A percentile compares a stretch with the other conserved stretches of the same genome.
These are phyloP conservation scores for Poeciliopsis retropinna DNA, from an alignment of 2,113 vertebrate genomes.

Conservation along the genomic window DNA sequence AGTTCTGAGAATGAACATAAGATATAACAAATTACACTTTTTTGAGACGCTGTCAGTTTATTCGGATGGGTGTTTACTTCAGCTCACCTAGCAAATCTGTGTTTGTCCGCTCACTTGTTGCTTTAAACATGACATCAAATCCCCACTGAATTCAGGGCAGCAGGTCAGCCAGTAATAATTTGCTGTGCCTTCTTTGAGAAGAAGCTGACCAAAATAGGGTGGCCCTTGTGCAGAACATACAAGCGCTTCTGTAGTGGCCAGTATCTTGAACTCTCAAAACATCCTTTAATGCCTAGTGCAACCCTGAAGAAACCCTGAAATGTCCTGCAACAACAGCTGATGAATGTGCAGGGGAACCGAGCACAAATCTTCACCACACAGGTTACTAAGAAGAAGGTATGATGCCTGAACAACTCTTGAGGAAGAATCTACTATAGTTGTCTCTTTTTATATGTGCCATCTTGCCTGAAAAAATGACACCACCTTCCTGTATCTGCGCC, in stretches of 20 bases:
- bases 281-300: slow-evolving; percentile 31
- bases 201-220: slow-evolving; percentile 14
- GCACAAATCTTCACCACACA: slow-evolving; percentile 38
- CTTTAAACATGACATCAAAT: slow-evolving; percentile 17
- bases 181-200: slow-evolving; percentile 8
- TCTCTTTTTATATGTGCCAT: slow-evolving; percentile 43
- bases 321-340: slow-evolving; percentile 42
- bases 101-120: slow-evolving; percentile 4
- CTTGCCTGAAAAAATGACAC: slow-evolving; percentile 48
- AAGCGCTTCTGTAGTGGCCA: neutral
- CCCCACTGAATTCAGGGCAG: slow-evolving; percentile 17
- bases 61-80: neutral
- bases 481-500: slow-evolving; percentile 52
- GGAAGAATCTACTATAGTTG: slow-evolving; percentile 39
- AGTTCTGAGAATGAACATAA: neutral
- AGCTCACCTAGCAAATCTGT: slow-evolving; percentile 8
- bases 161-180: slow-evolving; percentile 18
- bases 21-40: neutral
- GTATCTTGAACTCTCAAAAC: slow-evolving; percentile 18
- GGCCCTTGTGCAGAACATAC: slow-evolving; percentile 5
- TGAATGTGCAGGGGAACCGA: slow-evolving; percentile 31
- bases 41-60: neutral
- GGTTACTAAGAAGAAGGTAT: slow-evolving; percentile 20
- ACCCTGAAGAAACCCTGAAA: slow-evolving; percentile 28
- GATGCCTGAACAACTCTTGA: slow-evolving; percentile 30